Evolutionary conservation across 2,888 invertebrate genomes (phyloP), one percentile per base, ranked within the genome.

Genomic region (Coremacera marginata): DNA sequence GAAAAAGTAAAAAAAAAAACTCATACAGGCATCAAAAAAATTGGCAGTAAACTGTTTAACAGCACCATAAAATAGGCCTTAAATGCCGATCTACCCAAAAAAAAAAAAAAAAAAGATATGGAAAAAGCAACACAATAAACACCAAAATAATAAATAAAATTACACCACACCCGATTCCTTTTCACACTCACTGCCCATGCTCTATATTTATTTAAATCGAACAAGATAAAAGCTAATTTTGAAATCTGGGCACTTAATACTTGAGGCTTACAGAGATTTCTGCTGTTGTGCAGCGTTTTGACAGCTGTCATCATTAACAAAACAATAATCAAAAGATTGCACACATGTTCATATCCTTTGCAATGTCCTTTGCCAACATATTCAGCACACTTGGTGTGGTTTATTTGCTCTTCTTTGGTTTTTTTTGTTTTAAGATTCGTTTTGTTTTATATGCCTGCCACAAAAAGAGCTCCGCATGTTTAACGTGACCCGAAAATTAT

Each of bases 271-370:
- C 19, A 8, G 22, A 67, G 31, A 8, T n/a, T 34, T 37, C 19
- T 5, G 37, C 11, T 19, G n/a, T 19, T 34, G 19, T 34, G n/a
- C 27, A n/a, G 8, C 16, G 7, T 55, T 70, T 55, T 34, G 70
- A 70, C 52, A 55, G 70, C 70, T 55, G 52, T 70, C 55, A 55
- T 70, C 70, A 70, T 70, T 70, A 34, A 16, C 52, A 27, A 52
- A 52, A 70, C 70, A 70, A 55, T 55, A 55, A 55, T 70, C 70
- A 52, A 25, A 19, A 19, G 52, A 25, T 44, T 14, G 37, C 44
- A 22, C 37, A 22, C n/a, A 5, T 65, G 65, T 37, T n/a, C 14
- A 37, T 67, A 37, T 67, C 11, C n/a, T 19, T 19, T 2, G 19
- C 27, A 8, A 14, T 37, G 67, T 19, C 44, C 44, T 44, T 11